phyloP scores from a whole-genome alignment of 1,140 invertebrate genomes.

The Drosophila erecta region DNA sequence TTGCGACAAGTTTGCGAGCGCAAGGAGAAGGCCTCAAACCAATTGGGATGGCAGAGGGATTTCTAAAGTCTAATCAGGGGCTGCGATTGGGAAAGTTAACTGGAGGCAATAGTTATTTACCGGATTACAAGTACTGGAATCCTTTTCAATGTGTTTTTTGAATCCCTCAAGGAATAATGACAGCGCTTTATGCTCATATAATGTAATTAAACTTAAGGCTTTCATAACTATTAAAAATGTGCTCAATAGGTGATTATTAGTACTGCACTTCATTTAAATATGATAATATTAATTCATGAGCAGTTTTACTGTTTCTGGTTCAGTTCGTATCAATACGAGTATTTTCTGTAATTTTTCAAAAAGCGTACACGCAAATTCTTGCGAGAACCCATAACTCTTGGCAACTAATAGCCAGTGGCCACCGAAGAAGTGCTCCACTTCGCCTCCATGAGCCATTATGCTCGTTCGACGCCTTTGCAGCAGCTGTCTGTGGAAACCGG shows the following conservation, averaged over 20 bases:
- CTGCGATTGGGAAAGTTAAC: constrained; percentile 1
- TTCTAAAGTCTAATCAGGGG: constrained; percentile 9
- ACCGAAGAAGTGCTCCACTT: constrained; percentile 26
- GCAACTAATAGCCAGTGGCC: constrained; percentile 25
- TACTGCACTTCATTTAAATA: no score
- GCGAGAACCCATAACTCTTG: background rate
- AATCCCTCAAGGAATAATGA: no score
- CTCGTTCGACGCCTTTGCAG: constrained; percentile 26
- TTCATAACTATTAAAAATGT: no score
- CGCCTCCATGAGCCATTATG: constrained; percentile 14
- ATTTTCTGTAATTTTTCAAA: background rate
- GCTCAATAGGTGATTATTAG: no score
- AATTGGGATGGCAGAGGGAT: constrained; percentile 13
- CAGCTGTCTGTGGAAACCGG: constrained; percentile 38
- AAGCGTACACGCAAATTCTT: background rate
- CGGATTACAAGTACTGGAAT: background rate
- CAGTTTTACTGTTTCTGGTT: no score
- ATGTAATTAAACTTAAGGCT: no score
- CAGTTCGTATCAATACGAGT: no score
- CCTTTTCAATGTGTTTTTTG: no score
- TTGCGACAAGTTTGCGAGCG: constrained; percentile 5
- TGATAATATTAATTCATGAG: no score
- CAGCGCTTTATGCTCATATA: no score
- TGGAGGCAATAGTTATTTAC: background rate
- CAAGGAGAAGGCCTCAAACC: constrained; percentile 16